These are phyloP conservation scores for Percopsis transmontana DNA, from an alignment of 2,113 vertebrate genomes.

Conservation along the genomic window DNA sequence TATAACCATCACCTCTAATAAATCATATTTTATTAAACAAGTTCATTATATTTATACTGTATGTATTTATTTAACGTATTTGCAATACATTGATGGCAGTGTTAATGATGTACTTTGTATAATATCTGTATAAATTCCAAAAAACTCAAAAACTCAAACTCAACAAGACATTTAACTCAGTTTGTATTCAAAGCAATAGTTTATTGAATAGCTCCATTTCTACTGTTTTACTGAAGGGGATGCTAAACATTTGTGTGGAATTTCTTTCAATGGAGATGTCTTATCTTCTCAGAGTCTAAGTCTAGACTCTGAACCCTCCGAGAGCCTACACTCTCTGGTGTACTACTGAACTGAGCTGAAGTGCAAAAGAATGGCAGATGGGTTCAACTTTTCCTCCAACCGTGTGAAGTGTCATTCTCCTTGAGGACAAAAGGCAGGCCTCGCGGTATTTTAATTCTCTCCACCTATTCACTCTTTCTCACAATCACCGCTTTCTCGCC, in stretches of 20 bases:
- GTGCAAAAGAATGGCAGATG: slow-evolving; percentile 46
- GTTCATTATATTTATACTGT: neutral
- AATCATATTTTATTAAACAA: neutral
- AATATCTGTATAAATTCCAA: too few relatives aligned
- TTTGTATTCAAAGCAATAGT: neutral
- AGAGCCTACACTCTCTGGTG: slow-evolving; percentile 36
- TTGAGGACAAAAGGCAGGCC: slow-evolving; percentile 34
- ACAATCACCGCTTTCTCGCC: neutral
- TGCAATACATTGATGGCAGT: too few relatives aligned
- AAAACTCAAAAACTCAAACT: too few relatives aligned
- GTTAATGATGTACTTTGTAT: too few relatives aligned
- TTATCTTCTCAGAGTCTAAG: slow-evolving; percentile 40
- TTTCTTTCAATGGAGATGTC: slow-evolving; percentile 38
- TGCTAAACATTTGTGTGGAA: slow-evolving; percentile 43
- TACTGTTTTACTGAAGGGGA: slow-evolving; percentile 35
- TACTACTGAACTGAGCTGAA: slow-evolving; percentile 27
- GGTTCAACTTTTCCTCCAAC: slow-evolving; percentile 30
- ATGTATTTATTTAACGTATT: neutral
- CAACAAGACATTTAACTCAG: neutral
- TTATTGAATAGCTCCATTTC: too few relatives aligned
- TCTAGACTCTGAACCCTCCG: slow-evolving; percentile 45
- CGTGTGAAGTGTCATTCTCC: slow-evolving; percentile 31
- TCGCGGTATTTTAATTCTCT: slow-evolving; percentile 45
- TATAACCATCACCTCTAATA: too few relatives aligned
- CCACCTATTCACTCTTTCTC: slow-evolving; percentile 1